Conservation (phyloP, 2,888 invertebrate genomes). For the Lamellibrachia columna region DNA sequence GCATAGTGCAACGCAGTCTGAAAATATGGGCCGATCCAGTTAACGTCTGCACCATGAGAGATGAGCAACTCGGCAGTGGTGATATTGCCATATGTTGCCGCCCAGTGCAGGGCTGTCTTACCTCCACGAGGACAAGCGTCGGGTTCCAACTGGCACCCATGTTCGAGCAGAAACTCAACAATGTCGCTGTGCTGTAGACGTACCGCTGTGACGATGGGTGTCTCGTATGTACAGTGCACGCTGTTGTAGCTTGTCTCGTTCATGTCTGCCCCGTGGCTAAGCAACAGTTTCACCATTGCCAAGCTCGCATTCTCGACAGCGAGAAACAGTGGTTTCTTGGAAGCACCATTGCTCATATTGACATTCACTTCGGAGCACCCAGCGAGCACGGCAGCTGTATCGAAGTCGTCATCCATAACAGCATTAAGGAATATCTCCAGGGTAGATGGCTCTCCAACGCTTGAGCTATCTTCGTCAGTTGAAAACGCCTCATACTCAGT, state of each 20-base stretch:
- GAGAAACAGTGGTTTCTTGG: conserved; percentile 32
- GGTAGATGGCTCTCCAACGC: neutral
- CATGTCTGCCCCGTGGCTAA: conserved; percentile 34
- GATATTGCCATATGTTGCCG: conserved; percentile 36
- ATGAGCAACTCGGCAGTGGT: conserved; percentile 33
- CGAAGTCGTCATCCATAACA: conserved; percentile 17
- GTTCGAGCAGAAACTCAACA: conserved; percentile 33
- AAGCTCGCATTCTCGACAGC: conserved; percentile 37
- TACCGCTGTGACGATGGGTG: conserved; percentile 38
- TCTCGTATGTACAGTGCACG: conserved; percentile 35
- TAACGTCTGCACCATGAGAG: conserved; percentile 37
- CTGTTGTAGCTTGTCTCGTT: conserved; percentile 37
- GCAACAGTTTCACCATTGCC: conserved; percentile 36
- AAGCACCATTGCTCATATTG: conserved; percentile 28
- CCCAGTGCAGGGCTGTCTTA: conserved; percentile 41
- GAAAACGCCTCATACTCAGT: neutral
- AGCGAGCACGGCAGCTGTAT: neutral
- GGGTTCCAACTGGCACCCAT: conserved; percentile 30
- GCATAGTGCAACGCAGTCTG: conserved; percentile 39
- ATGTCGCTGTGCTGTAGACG: conserved; percentile 33
- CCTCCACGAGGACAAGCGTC: conserved; percentile 18
- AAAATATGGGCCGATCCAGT: conserved; percentile 37
- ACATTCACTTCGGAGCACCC: conserved; percentile 30
- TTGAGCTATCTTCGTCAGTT: neutral
- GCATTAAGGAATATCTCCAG: conserved; percentile 19